Conservation (phyloP, 1,140 invertebrate species). For the Pissodes strobi region DNA sequence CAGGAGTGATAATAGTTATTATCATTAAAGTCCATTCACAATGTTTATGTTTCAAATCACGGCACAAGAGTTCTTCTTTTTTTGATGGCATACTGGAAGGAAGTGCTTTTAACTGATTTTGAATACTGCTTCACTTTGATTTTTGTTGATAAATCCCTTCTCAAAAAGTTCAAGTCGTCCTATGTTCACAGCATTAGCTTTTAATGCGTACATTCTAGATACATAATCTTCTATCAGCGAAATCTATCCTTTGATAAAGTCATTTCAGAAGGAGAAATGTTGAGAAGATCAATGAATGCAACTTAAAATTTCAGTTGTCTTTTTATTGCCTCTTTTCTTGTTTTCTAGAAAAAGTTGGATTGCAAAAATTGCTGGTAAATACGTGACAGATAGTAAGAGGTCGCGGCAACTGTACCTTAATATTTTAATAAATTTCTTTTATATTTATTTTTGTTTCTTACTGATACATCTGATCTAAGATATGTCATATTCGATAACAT, state of each 20-base stretch:
- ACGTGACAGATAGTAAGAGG: too few relatives aligned
- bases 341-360: background rate
- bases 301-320: background rate
- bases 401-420: too few relatives aligned
- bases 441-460: too few relatives aligned
- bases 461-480: too few relatives aligned
- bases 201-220: conserved; percentile 35
- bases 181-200: conserved; percentile 37
- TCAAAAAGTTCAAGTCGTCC: conserved; percentile 32
- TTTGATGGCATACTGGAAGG: conserved; percentile 37
- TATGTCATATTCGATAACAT: too few relatives aligned
- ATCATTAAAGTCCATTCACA: conserved; percentile 35
- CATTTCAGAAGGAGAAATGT: too few relatives aligned
- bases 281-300: too few relatives aligned
- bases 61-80: conserved; percentile 34
- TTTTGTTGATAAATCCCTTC: conserved; percentile 2
- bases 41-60: conserved; percentile 29
- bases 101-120: conserved; percentile 31
- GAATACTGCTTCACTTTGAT: background rate
- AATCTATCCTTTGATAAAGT: too few relatives aligned
- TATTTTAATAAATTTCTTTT: too few relatives aligned
- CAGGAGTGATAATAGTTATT: conserved; percentile 33
- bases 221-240: conserved; percentile 20
- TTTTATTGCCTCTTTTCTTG: background rate
- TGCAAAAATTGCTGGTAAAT: too few relatives aligned